phyloP scores from a whole-genome alignment of 2,113 vertebrate species.

The Ciconia boyciana region DNA sequence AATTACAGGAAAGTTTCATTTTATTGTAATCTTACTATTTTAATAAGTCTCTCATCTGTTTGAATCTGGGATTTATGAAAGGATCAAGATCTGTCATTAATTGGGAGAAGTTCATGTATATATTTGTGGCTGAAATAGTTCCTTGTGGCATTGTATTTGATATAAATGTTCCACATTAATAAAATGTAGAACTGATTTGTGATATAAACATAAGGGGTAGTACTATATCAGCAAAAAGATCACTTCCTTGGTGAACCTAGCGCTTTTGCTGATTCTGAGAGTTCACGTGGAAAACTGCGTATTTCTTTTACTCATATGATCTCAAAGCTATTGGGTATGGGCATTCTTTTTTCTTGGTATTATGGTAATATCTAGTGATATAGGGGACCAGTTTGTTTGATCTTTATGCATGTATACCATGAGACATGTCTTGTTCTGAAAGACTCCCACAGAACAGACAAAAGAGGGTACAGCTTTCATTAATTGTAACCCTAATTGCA shows the following conservation, averaged over 20 bases:
- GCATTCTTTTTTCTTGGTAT: neutral
- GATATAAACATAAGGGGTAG: neutral
- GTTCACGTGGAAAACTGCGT: neutral
- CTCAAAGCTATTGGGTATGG: neutral
- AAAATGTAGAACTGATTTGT: neutral
- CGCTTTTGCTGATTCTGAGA: neutral
- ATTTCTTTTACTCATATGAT: neutral
- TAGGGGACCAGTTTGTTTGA: neutral
- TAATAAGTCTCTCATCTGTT: neutral
- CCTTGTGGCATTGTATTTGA: neutral
- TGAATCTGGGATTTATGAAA: neutral
- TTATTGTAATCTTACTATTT: slow-evolving; percentile 1
- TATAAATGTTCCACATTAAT: neutral
- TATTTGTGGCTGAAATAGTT: neutral
- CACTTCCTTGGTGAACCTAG: neutral
- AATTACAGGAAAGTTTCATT: slow-evolving; percentile 9
- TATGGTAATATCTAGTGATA: neutral
- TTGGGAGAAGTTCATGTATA: neutral
- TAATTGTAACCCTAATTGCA: neutral
- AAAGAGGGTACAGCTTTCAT: neutral
- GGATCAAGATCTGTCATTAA: neutral
- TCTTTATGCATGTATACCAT: neutral
- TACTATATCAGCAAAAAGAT: neutral
- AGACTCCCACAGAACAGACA: neutral
- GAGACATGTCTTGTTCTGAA: neutral